Base-by-base conservation (phyloP, 2,888 invertebrate species). In the Rutpela maculata region DNA sequence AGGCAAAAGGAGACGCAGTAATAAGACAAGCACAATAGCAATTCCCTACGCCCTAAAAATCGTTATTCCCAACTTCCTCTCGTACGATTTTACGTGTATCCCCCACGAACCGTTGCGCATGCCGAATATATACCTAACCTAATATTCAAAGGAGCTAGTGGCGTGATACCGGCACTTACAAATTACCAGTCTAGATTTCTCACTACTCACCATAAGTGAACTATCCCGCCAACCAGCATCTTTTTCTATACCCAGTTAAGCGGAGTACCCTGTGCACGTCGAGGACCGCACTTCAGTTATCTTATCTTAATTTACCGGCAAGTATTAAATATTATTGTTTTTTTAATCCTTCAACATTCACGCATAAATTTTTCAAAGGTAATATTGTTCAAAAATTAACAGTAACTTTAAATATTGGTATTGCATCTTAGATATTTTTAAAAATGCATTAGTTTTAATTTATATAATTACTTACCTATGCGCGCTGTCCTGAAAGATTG, bases 101-200 rank as follows among this genome's bases (percentile, higher is more conserved):
- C 56, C 67, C 67, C 26, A 56, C 56, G 12, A 38, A 15, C 4
- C 5, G 26, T 0, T 67, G 67, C 55, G 67, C 67, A 67, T 67
- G 67, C n/a, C 26, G n/a, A 5, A 7, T 50, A 31, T 56, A 15
- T 6, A 66, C 17, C 59, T 55, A 69, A 26, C 59, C 56, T 18
- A 60, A 63, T 63, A 62, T 62, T 43, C 22, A n/a, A 35, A 11
- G 60, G 59, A 62, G 15, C n/a, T 17, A 26, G 63, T 72, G 63
- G 72, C 50, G 72, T 55, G 72, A 69, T n/a, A 57, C 26, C 56
- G 59, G 59, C 59, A 19, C 5, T 38, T 38, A 3, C 38, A 7
- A 19, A 18, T 38, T 65, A 50, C 5, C 19, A 12, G 43, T 17
- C 43, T 66, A 18, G 17, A 19, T 50, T 66, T 50, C 17, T 18